Base-by-base conservation (phyloP, 2,113 vertebrate species). In the Brevimyrus niger region DNA sequence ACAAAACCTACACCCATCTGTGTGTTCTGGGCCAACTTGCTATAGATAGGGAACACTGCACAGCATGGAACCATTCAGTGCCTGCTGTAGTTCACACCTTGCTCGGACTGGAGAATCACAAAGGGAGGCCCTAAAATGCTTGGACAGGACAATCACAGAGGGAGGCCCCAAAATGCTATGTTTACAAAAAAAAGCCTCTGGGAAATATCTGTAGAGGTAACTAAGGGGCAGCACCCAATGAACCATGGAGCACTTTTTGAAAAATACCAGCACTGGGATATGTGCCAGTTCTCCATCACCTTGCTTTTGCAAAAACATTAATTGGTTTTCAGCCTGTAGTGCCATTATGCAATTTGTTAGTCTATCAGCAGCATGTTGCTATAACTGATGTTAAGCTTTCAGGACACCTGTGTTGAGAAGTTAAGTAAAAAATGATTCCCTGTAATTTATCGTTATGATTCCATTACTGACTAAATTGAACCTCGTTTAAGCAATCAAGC, bases 361-460 rank as follows among this genome's bases (percentile, higher is more conserved):
- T 46, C 38, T 46, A 47, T 47, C 38, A 11, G 82, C 7, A 84
- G 23, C 38, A n/a, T 84, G 42, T 47, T 84, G 21, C 44, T n/a
- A 13, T 47, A 47, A 10, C 82, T 46, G 44, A 47, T 10, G 44
- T n/a, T 84, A 84, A 21, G 82, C 82, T 84, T 84, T n/a, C 8
- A 7, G 21, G 82, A 84, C 42, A 44, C 21, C 82, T 47, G 38
- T 84, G 44, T 23, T 84, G 82, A 46, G 82, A 84, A 84, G 82
- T 38, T 46, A 84, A 84, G 19, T 84, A 84, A 46, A 84, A 84
- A 84, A 84, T 44, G 21, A 47, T 84, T 46, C 82, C 44, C 82
- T 84, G 42, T 84, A 84, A 84, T 84, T 84, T 84, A 84, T 46
- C 38, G 82, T 46, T 42, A 84, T 47, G 44, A 47, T 84, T 84